Percentiles rank a stretch among this genome's conserved stretches.
Evolutionary conservation across 2,888 invertebrate genomes (phyloP).

Genomic region (Diplolepis rosae): DNA sequence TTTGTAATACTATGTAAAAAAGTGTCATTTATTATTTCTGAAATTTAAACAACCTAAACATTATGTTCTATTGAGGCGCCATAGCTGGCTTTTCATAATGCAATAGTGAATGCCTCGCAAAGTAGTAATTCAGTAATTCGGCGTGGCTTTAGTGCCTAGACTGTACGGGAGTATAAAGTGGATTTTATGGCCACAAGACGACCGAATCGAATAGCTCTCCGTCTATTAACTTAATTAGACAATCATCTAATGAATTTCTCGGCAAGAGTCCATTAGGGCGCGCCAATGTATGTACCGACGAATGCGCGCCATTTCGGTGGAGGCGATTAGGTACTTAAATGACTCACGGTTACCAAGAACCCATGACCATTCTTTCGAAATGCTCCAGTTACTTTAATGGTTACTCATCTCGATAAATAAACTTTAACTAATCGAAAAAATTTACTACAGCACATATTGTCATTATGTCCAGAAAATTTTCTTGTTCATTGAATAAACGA

Average conservation of each 20-base stretch:
- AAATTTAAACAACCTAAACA: no score
- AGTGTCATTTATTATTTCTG: no score
- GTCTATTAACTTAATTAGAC: slow-evolving; percentile 70
- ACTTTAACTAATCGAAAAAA: background rate
- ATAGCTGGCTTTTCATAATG: slow-evolving; percentile 29
- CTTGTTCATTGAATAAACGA: no score
- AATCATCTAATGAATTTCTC: slow-evolving; percentile 68
- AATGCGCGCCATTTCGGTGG: slow-evolving; percentile 39
- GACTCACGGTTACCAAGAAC: slow-evolving; percentile 40
- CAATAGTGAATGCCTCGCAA: slow-evolving; percentile 47
- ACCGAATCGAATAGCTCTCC: slow-evolving; percentile 57
- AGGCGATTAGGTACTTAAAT: slow-evolving; percentile 46
- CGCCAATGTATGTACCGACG: slow-evolving; percentile 47
- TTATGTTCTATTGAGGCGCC: slow-evolving; percentile 9
- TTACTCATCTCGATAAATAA: background rate
- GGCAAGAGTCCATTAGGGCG: slow-evolving; percentile 50
- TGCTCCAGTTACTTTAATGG: background rate
- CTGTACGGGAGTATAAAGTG: slow-evolving; percentile 53
- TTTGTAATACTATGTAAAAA: no score
- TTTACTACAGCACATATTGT: no score
- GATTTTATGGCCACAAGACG: slow-evolving; percentile 58
- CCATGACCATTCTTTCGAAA: background rate
- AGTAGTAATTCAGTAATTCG: slow-evolving; percentile 55
- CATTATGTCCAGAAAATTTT: no score
- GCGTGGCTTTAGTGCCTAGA: slow-evolving; percentile 49